Conservation (phyloP, 2,113 vertebrate genomes). For the Perca flavescens region DNA sequence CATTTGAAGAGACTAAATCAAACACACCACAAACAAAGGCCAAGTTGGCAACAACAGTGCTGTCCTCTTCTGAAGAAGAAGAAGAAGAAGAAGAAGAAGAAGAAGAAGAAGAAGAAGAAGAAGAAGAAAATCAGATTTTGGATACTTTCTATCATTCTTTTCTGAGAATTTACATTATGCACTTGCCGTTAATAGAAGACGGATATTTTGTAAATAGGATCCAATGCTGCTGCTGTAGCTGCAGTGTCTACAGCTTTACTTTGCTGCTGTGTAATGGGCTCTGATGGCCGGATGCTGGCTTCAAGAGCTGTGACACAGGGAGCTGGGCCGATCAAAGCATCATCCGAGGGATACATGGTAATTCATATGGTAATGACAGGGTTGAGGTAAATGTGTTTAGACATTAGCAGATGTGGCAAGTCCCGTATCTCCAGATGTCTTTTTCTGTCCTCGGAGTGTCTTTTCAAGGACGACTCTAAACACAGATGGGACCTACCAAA, state of each 20-base stretch:
- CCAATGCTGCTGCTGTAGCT: not conserved
- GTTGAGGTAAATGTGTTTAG: slow-evolving; percentile 80
- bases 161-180: not conserved
- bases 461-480: slow-evolving; percentile 73
- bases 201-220: slow-evolving; percentile 25
- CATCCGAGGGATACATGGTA: slow-evolving; percentile 62
- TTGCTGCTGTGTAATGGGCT: slow-evolving; percentile 56
- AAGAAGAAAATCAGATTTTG: not conserved
- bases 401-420: slow-evolving; percentile 82
- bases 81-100: no score
- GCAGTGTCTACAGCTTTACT: slow-evolving; percentile 34
- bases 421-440: slow-evolving; percentile 83
- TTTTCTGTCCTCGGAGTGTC: slow-evolving; percentile 72
- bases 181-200: not conserved
- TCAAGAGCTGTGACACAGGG: slow-evolving; percentile 47
- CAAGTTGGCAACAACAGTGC: no score
- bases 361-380: slow-evolving; percentile 68
- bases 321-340: slow-evolving; percentile 79
- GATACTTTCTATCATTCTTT: not conserved
- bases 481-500: slow-evolving; percentile 79
- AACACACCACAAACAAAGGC: no score
- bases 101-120: no score
- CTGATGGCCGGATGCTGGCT: slow-evolving; percentile 54
- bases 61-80: no score
- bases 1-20: no score